Evolutionary conservation across 2,797 vertebrate species (phyloP), one percentile per base, ranked within the genome.

Genomic region (Lateolabrax maculatus): DNA sequence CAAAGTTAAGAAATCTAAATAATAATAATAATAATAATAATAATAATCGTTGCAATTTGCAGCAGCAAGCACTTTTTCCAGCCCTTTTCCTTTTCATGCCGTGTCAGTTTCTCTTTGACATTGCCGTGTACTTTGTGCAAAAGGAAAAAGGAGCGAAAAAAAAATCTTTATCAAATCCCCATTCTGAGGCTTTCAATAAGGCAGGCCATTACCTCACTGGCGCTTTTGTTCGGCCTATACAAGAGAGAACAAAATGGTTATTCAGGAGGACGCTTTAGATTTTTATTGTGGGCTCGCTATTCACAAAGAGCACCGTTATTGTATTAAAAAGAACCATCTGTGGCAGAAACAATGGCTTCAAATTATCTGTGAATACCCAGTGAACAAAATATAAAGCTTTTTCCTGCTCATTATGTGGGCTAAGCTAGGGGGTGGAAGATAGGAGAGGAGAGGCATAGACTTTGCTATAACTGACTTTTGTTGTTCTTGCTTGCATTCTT

Each of bases 311-410:
- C 96, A 95, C 96, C 97, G 98, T 98, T 99, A 99, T 99, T 99
- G 98, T 99, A 98, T 99, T 98, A 98, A 98, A 99, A 98, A 98
- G 98, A 99, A 97, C 97, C 98, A 99, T 99, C 98, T 99, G 98
- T 98, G 97, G 96, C 96, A 98, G 98, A 99, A 98, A 99, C 98
- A 99, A 99, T 99, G 96, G 97, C 97, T 98, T 98, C 97, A 99
- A 99, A 99, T 99, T 99, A 98, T 99, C 97, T 98, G 96, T 98
- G 97, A 98, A 98, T 98, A 97, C 97, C 97, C 97, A 96, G 96
- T 97, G 97, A 98, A 98, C 92, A 97, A 97, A 99, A 98, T 97
- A 98, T 97, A 98, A 98, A 98, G 97, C 97, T 97, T 97, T 98
- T 97, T 97, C 97, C 96, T 97, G 96, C 96, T 95, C 97, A 96